Conservation (phyloP, 2,888 invertebrate species). For the Bursaphelenchus okinawaensis region DNA sequence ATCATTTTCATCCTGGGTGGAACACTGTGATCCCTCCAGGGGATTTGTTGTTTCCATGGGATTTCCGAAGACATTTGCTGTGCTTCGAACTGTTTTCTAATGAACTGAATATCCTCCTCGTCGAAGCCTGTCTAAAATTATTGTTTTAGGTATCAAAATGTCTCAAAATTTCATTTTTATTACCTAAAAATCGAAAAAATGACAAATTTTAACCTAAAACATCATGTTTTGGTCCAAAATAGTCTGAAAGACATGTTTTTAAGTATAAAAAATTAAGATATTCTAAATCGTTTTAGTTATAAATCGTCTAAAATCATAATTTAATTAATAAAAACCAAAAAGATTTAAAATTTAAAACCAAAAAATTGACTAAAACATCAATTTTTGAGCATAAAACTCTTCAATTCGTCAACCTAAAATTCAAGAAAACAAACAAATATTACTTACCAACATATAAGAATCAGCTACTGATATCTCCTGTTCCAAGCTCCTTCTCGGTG, state of each 20-base stretch:
- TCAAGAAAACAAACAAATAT: not conserved
- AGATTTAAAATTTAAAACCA: not conserved
- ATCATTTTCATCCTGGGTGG: not conserved
- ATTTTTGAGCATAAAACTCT: no score
- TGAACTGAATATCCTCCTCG: conserved; percentile 9
- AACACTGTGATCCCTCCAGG: conserved; percentile 10
- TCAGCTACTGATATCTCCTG: not conserved
- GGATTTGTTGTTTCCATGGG: conserved; percentile 12
- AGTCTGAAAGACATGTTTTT: no score
- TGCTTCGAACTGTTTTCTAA: conserved; percentile 7
- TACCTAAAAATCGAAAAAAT: not conserved
- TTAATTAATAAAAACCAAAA: no score
- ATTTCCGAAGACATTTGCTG: conserved; percentile 3
- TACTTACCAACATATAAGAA: not conserved
- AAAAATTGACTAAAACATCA: not conserved
- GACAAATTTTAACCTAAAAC: not conserved
- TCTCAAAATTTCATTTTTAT: not conserved
- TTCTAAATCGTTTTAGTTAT: conserved; percentile 9
- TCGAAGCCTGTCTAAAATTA: conserved; percentile 2
- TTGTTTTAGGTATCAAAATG: no score
- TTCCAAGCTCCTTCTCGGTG: not conserved
- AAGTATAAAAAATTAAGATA: no score
- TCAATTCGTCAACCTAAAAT: not conserved
- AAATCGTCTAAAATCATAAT: not conserved
- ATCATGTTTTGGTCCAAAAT: no score